These are phyloP conservation scores for Meloidogyne hapla DNA, from an alignment of 1,140 invertebrate species.

Conservation along the genomic window DNA sequence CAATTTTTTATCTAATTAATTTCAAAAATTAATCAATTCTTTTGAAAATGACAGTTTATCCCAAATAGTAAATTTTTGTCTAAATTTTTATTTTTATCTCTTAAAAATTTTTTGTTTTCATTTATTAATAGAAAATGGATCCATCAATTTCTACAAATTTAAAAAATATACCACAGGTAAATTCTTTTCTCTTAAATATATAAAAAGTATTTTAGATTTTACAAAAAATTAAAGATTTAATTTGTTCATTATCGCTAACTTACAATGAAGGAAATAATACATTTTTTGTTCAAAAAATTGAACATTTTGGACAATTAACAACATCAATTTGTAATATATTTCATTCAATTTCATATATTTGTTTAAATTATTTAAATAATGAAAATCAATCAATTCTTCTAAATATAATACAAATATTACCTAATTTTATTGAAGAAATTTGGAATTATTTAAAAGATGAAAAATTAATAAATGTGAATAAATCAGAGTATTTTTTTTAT, in stretches of 20 bases:
- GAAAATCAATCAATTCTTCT: background rate
- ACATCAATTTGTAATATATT: background rate
- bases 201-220: background rate
- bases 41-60: too few species aligned
- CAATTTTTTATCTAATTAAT: too few species aligned
- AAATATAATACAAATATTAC: conserved; percentile 3
- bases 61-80: too few species aligned
- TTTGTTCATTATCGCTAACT: background rate
- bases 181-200: background rate
- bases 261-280: background rate
- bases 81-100: too few species aligned
- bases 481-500: background rate
- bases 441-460: conserved; percentile 1
- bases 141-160: background rate
- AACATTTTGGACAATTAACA: background rate
- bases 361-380: background rate
- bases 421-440: background rate
- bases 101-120: too few species aligned
- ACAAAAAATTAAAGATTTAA: background rate
- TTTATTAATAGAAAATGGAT: background rate
- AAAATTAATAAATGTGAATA: background rate
- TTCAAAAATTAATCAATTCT: too few species aligned
- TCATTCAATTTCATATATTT: background rate
- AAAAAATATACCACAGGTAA: background rate
- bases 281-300: background rate